Evolutionary conservation across 2,888 invertebrate species (phyloP).

Genomic region (Lapara coniferarum): DNA sequence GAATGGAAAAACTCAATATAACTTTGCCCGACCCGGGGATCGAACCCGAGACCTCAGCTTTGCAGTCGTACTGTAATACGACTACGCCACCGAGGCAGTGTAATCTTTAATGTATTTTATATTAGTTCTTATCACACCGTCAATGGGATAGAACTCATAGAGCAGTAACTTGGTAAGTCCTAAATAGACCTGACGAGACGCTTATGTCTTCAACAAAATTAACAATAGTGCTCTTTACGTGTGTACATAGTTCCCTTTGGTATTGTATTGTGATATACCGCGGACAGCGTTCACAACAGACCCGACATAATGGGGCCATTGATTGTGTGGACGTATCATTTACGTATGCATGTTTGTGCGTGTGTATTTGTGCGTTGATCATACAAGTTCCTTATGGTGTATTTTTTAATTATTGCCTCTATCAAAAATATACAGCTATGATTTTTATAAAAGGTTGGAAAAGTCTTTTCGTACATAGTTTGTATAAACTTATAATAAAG

Average conservation of each 20-base stretch:
- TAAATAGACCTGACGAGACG: background rate
- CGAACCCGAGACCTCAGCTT: too few relatives aligned
- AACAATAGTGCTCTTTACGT: constrained; percentile 61
- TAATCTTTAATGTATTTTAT: too few relatives aligned
- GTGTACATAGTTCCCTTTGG: constrained; percentile 62
- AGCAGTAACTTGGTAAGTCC: background rate
- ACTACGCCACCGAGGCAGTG: too few relatives aligned
- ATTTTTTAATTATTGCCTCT: constrained; percentile 23
- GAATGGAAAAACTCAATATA: too few relatives aligned
- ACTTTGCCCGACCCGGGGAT: too few relatives aligned
- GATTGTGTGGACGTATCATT: constrained; percentile 70
- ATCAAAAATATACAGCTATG: too few relatives aligned
- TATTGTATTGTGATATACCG: constrained; percentile 70
- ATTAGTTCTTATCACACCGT: too few relatives aligned
- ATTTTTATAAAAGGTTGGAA: too few relatives aligned
- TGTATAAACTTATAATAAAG: too few relatives aligned
- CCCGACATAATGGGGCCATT: constrained; percentile 78
- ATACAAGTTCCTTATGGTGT: constrained; percentile 40
- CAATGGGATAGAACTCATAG: too few relatives aligned
- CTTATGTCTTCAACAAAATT: background rate
- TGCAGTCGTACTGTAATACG: too few relatives aligned
- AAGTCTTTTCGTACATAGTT: too few relatives aligned
- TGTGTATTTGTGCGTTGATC: constrained; percentile 56
- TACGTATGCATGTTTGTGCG: constrained; percentile 44
- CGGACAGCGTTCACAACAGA: constrained; percentile 76